These are phyloP conservation scores for Brachyptera putata DNA, from an alignment of 2,888 invertebrate species.

Conservation along the genomic window DNA sequence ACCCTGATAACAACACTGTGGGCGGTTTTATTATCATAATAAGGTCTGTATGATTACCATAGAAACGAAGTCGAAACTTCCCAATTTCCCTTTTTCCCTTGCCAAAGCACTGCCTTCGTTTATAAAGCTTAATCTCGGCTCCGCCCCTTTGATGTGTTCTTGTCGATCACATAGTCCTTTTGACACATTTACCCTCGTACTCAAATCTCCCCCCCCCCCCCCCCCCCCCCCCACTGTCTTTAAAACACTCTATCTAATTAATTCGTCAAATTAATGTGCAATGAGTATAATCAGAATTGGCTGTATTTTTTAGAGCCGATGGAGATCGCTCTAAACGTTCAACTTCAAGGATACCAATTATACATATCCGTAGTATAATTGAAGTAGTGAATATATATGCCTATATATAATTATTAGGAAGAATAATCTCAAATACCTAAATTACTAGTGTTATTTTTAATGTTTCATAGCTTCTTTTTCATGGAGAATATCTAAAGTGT, in stretches of 20 bases:
- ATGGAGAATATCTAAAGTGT: background rate
- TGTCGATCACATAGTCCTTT: constrained; percentile 34
- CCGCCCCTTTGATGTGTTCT: background rate
- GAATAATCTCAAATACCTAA: background rate
- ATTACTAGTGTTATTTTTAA: too few relatives aligned
- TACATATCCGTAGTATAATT: background rate
- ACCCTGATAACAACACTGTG: background rate
- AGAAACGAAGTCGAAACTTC: constrained; percentile 17
- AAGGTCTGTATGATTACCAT: constrained; percentile 27
- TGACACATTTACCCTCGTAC: constrained; percentile 2
- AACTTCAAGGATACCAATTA: background rate
- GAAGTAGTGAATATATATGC: too few relatives aligned
- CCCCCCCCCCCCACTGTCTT: too few relatives aligned
- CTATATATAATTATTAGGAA: background rate
- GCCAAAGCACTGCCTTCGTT: background rate
- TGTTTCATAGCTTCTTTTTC: too few relatives aligned
- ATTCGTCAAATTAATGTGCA: too few relatives aligned
- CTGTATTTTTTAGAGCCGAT: too few relatives aligned
- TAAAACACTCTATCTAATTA: too few relatives aligned
- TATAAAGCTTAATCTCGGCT: background rate
- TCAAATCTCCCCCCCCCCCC: too few relatives aligned
- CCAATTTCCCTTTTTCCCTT: constrained; percentile 1
- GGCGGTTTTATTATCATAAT: background rate
- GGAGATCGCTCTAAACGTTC: background rate
- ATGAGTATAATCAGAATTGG: too few relatives aligned